A percentile compares a stretch with the other conserved stretches of the same genome.
phyloP scores from a whole-genome alignment of 2,113 vertebrate species.

The Mixornis gularis region DNA sequence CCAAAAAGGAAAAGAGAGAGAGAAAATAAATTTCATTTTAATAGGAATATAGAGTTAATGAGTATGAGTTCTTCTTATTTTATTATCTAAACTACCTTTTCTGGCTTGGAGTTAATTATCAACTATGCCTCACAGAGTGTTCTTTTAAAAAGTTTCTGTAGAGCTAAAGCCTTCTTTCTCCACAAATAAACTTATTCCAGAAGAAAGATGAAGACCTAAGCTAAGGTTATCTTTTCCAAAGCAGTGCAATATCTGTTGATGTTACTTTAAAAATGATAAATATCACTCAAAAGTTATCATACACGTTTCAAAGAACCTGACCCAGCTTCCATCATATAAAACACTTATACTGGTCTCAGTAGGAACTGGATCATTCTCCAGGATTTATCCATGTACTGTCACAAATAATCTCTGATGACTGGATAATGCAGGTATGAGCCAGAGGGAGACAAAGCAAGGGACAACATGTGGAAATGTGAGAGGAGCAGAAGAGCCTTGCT shows the following conservation, averaged over 20 bases:
- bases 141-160: not conserved
- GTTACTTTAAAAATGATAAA: not conserved
- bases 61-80: not conserved
- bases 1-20: not conserved
- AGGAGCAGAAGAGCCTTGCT: not conserved
- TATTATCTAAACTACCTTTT: slow-evolving; percentile 37
- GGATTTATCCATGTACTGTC: not conserved
- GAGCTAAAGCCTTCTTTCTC: not conserved
- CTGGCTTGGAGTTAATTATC: slow-evolving; percentile 30
- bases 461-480: not conserved
- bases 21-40: slow-evolving; percentile 43
- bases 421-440: not conserved
- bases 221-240: not conserved
- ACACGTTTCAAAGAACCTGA: not conserved
- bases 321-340: not conserved
- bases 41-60: slow-evolving; percentile 43
- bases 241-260: not conserved
- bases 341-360: not conserved
- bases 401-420: not conserved
- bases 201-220: not conserved
- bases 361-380: not conserved
- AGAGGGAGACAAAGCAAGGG: not conserved
- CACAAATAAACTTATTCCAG: not conserved
- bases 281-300: not conserved
- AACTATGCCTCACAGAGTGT: not conserved